phyloP scores from a whole-genome alignment of 1,140 invertebrate species.

The Streblospio benedicti region DNA sequence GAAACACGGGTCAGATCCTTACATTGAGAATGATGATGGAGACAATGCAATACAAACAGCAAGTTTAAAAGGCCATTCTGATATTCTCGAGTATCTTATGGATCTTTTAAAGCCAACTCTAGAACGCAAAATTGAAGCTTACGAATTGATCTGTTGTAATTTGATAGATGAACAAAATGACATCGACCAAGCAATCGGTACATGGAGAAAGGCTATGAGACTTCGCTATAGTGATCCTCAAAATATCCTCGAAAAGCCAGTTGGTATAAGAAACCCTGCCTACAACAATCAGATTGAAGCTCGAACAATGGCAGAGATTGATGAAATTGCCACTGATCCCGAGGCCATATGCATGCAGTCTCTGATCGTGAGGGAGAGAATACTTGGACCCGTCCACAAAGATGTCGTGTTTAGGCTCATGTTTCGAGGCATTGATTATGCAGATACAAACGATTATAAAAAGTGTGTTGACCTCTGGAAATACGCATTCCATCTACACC shows the following conservation, averaged over 20 bases:
- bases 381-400: constrained; percentile 70
- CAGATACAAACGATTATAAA: constrained; percentile 72
- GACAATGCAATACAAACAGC: constrained; percentile 86
- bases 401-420: constrained; percentile 71
- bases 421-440: constrained; percentile 74
- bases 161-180: constrained; percentile 57
- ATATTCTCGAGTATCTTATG: constrained; percentile 70
- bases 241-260: neutral
- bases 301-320: constrained; percentile 43
- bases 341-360: constrained; percentile 75
- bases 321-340: constrained; percentile 61
- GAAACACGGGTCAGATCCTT: constrained; percentile 68
- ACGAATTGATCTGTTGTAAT: constrained; percentile 74
- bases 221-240: too few relatives aligned
- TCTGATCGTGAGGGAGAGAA: constrained; percentile 70
- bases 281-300: constrained; percentile 1
- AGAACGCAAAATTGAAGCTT: constrained; percentile 67
- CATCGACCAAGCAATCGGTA: constrained; percentile 44
- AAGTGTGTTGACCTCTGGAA: constrained; percentile 32
- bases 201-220: neutral
- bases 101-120: constrained; percentile 55
- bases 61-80: constrained; percentile 74
- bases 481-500: constrained; percentile 10
- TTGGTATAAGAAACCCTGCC: neutral
- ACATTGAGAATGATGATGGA: constrained; percentile 63